These are phyloP conservation scores for Caenorhabditis remanei DNA, from an alignment of 1,140 invertebrate genomes.

Conservation along the genomic window DNA sequence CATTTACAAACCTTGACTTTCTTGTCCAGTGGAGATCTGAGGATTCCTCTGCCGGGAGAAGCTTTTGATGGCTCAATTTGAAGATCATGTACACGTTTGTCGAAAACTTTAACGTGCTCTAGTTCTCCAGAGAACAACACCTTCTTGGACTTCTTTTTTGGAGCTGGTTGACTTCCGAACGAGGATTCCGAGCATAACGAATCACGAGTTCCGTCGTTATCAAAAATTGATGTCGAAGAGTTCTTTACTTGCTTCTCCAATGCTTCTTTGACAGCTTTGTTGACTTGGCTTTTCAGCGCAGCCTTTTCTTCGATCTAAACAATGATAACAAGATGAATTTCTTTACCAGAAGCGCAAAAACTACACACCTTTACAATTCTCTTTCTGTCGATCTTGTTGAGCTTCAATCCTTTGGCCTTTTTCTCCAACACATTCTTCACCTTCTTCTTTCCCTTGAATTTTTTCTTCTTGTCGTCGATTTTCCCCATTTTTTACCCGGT, in stretches of 20 bases:
- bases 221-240: slow-evolving; percentile 15
- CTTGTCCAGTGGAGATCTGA: slow-evolving; percentile 33
- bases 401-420: slow-evolving; percentile 61
- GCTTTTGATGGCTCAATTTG: slow-evolving; percentile 61
- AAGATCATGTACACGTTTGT: slow-evolving; percentile 57
- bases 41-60: slow-evolving; percentile 54
- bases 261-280: slow-evolving; percentile 48
- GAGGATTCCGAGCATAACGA: slow-evolving; percentile 54
- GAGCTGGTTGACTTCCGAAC: slow-evolving; percentile 60
- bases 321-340: background rate
- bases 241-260: slow-evolving; percentile 28
- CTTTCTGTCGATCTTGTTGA: slow-evolving; percentile 61
- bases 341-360: background rate
- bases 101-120: slow-evolving; percentile 59
- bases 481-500: slow-evolving; percentile 56
- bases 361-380: slow-evolving; percentile 57
- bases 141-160: slow-evolving; percentile 60
- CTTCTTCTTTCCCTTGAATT: slow-evolving; percentile 65
- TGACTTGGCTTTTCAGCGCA: slow-evolving; percentile 47
- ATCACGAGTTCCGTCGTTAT: slow-evolving; percentile 41
- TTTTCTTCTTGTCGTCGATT: slow-evolving; percentile 42
- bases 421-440: slow-evolving; percentile 63
- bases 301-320: slow-evolving; percentile 58
- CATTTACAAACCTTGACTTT: slow-evolving; percentile 42
- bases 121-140: slow-evolving; percentile 57